Base-by-base conservation (phyloP, 2,888 invertebrate genomes). In the Drosophila setosimentum region DNA sequence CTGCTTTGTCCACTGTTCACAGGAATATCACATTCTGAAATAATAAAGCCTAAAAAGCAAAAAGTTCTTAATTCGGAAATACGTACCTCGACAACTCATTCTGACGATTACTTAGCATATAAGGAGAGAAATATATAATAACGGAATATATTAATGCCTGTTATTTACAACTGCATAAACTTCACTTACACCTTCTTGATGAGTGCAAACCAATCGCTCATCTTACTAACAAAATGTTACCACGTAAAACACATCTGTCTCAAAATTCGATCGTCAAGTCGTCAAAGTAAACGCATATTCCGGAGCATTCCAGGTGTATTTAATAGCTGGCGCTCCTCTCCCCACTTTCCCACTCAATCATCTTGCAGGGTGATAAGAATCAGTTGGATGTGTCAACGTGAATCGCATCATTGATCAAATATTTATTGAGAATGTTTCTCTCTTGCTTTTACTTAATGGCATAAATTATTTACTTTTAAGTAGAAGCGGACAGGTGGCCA, bases 11-110 rank as follows among this genome's bases (percentile, higher is more conserved):
- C 13, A 27, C 45, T 45, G 27, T 27, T 66, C n/a, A 45, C 21
- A 37, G 18, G n/a, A 16, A 45, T 66, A 21, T 33, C 61, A 45
- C n/a, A 27, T 50, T 21, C 40, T 35, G 3, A 48, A 48, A 48
- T 35, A 18, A 58, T 24, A 24, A 45, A 24, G 7, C 16, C 16
- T 16, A 24, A 49, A 18, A 18, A 29, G 18, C 18, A 29, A 18
- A 24, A 29, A 49, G 49, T 29, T 49, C 5, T 18, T 27, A 49
- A 49, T 49, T 18, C 18, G 6, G 27, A 27, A 49, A 18, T 6
- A 10, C 11, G 29, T 49, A 5, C 18, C 18, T 29, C 10, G 24
- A 29, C 27, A 45, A 45, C 4, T 24, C 24, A 8, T 45, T 24
- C 45, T 16, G 24, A 24, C 8, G 16, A 24, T 16, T 24, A 11